phyloP scores from a whole-genome alignment of 2,113 vertebrate genomes.

The Crypturellus undulatus region DNA sequence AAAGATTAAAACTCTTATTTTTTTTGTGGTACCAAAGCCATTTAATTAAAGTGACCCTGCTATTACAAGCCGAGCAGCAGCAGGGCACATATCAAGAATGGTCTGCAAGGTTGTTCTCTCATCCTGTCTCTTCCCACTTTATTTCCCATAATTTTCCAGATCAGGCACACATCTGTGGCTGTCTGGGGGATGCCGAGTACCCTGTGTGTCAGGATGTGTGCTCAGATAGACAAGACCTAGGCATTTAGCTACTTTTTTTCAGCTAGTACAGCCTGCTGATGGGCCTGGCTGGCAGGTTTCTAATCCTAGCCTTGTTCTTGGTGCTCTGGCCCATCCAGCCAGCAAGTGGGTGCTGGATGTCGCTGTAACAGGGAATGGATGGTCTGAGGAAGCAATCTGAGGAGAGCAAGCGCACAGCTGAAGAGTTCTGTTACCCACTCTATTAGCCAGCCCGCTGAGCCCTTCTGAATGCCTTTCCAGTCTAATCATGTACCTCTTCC shows the following conservation, averaged over 20 bases:
- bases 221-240: background rate
- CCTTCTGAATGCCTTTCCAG: background rate
- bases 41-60: background rate
- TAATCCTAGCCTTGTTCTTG: accelerated
- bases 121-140: background rate
- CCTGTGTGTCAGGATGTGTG: background rate
- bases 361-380: accelerated
- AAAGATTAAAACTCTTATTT: background rate
- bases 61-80: background rate
- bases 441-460: background rate
- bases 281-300: background rate
- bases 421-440: background rate
- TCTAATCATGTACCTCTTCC: background rate
- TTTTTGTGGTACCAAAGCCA: background rate
- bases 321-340: background rate
- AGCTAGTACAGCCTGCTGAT: background rate
- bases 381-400: background rate
- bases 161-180: background rate
- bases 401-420: background rate
- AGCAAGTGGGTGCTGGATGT: background rate
- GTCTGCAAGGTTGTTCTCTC: background rate
- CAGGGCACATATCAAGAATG: background rate
- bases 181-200: background rate
- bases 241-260: background rate
- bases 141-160: background rate